Conservation (phyloP, 2,113 vertebrate species). For the Anolis sagrei region DNA sequence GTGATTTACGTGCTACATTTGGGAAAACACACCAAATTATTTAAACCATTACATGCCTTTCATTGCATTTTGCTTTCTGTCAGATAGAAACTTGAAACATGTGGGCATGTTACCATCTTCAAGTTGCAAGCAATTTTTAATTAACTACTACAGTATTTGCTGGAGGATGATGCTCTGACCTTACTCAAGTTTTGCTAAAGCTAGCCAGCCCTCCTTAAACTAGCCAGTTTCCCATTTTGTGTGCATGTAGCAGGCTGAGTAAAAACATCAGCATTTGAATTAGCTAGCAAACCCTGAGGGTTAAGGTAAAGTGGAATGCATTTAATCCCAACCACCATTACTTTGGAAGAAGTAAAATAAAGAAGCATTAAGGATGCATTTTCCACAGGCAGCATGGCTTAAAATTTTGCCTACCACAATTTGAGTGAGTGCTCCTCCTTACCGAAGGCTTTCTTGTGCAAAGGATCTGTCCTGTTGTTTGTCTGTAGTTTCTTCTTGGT, state of each 20-base stretch:
- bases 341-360: neutral
- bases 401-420: slow-evolving; percentile 11
- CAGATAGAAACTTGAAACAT: neutral
- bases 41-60: neutral
- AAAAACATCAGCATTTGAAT: neutral
- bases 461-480: neutral
- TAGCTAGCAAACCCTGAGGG: neutral
- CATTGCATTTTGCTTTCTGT: neutral
- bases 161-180: neutral
- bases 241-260: neutral
- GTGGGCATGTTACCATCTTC: neutral
- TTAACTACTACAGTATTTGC: neutral
- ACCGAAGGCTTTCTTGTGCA: neutral
- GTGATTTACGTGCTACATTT: neutral
- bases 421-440: neutral
- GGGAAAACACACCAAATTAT: neutral
- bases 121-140: neutral
- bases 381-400: neutral
- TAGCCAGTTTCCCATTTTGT: neutral
- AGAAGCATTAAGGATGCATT: neutral
- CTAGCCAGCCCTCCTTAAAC: neutral
- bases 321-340: neutral
- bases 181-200: neutral
- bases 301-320: neutral
- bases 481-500: neutral